phyloP scores from a whole-genome alignment of 2,113 vertebrate genomes.

The Stigmatopora nigra region DNA sequence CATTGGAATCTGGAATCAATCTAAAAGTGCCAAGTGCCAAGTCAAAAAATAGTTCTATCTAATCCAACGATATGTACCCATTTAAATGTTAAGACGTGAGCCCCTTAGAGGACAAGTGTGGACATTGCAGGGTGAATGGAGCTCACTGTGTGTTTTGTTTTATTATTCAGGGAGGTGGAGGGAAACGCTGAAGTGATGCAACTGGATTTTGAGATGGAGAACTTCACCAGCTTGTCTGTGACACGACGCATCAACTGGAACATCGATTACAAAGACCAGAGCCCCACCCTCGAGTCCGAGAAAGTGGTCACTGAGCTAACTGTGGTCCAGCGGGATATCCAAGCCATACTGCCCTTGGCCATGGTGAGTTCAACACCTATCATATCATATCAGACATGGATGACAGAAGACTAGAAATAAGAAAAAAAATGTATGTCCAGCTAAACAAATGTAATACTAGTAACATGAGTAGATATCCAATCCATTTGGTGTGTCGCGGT shows the following conservation, averaged over 20 bases:
- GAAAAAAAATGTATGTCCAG: too few relatives aligned
- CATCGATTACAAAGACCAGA: constrained; percentile 86
- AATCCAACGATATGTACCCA: too few relatives aligned
- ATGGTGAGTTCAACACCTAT: constrained; percentile 78
- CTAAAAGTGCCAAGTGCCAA: not conserved
- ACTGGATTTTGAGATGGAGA: constrained; percentile 98
- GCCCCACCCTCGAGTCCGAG: constrained; percentile 80
- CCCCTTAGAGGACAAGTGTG: too few relatives aligned
- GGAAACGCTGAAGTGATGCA: constrained; percentile 88
- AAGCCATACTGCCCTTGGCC: constrained; percentile 90
- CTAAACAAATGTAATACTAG: too few relatives aligned
- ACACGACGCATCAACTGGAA: constrained; percentile 98
- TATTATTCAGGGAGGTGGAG: constrained; percentile 69
- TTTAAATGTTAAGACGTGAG: too few relatives aligned
- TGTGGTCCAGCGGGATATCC: constrained; percentile 90
- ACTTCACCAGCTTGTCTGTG: constrained; percentile 97
- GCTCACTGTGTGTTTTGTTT: not conserved
- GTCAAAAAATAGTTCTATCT: not conserved
- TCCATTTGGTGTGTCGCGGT: too few relatives aligned
- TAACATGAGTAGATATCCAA: too few relatives aligned
- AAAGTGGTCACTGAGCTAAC: constrained; percentile 93
- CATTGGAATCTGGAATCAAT: not conserved
- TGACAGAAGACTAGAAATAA: too few relatives aligned
- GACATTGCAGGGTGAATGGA: not conserved
- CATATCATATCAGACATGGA: not conserved